Conservation (phyloP, 2,888 invertebrate species). For the Diarsia brunnea region DNA sequence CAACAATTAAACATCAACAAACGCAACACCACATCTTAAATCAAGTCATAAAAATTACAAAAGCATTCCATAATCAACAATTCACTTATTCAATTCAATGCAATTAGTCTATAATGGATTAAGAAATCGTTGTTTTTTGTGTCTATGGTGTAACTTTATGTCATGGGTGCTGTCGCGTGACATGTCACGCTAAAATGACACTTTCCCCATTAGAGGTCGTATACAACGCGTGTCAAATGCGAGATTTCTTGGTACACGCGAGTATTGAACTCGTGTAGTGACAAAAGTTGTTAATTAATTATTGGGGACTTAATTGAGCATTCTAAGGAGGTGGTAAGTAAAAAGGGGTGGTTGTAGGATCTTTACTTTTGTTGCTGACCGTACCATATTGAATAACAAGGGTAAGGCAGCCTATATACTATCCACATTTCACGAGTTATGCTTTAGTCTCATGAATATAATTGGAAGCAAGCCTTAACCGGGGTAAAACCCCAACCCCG, state of each 20-base stretch:
- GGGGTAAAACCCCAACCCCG: too few species aligned
- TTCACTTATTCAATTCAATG: slow-evolving; percentile 35
- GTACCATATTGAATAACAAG: too few species aligned
- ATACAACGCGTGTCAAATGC: slow-evolving; percentile 27
- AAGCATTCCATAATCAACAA: background rate
- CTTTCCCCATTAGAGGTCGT: slow-evolving; percentile 48
- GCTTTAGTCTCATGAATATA: too few species aligned
- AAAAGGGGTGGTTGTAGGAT: too few species aligned
- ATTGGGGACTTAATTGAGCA: background rate
- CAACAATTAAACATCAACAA: background rate
- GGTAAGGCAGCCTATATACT: too few species aligned
- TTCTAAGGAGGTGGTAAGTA: too few species aligned
- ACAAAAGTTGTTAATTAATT: background rate
- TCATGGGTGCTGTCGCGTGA: slow-evolving; percentile 57
- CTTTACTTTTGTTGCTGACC: too few species aligned
- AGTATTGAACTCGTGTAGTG: background rate
- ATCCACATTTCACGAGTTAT: too few species aligned
- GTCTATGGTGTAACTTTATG: slow-evolving; percentile 41
- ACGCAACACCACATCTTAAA: slow-evolving; percentile 11
- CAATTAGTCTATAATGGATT: slow-evolving; percentile 25
- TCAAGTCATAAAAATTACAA: slow-evolving; percentile 32
- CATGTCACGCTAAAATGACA: slow-evolving; percentile 38
- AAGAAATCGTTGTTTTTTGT: slow-evolving; percentile 56
- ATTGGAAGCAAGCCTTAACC: too few species aligned
- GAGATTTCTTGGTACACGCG: slow-evolving; percentile 5